A percentile compares a stretch with the other conserved stretches of the same genome.
Evolutionary conservation across 2,888 invertebrate genomes (phyloP).

Genomic region (Heliothis peltigera): DNA sequence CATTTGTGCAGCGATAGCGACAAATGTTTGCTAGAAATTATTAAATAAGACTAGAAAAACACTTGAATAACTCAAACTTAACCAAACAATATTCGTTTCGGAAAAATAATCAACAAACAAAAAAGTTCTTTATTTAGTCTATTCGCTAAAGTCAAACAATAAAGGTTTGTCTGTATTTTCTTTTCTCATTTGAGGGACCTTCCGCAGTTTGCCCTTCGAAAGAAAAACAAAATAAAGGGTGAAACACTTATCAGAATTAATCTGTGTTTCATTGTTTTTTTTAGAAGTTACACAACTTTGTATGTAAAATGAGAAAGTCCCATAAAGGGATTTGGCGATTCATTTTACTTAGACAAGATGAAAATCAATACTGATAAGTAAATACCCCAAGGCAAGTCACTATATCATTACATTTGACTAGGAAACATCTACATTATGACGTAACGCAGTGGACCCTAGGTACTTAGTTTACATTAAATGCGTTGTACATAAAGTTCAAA

Average conservation of each 20-base stretch:
- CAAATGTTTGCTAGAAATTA: constrained; percentile 24
- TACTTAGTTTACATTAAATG: constrained; percentile 68
- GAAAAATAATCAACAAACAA: constrained; percentile 8
- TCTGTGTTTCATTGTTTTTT: not conserved
- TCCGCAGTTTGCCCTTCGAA: not conserved
- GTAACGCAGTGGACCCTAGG: constrained; percentile 78
- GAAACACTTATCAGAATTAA: constrained; percentile 10
- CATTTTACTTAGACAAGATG: not conserved
- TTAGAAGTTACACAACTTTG: not conserved
- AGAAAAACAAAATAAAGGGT: constrained; percentile 6
- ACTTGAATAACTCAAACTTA: constrained; percentile 20
- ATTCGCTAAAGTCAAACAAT: constrained; percentile 12
- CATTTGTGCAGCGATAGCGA: constrained; percentile 53
- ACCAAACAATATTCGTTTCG: constrained; percentile 1
- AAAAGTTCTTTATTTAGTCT: not conserved
- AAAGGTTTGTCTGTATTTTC: not conserved
- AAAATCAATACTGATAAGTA: constrained; percentile 21
- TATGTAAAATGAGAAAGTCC: not conserved
- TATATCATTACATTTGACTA: constrained; percentile 65
- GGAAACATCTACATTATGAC: constrained; percentile 69
- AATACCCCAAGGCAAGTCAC: constrained; percentile 24
- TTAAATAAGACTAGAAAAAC: constrained; percentile 11
- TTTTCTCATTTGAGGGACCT: constrained; percentile 9
- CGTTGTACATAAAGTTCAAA: constrained; percentile 45
- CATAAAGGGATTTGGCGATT: not conserved